Evolutionary conservation across 64 coral and sea anemone species (phyloP), one percentile per base, ranked within the genome.

Genomic region (Catalaphyllia jardinei): DNA sequence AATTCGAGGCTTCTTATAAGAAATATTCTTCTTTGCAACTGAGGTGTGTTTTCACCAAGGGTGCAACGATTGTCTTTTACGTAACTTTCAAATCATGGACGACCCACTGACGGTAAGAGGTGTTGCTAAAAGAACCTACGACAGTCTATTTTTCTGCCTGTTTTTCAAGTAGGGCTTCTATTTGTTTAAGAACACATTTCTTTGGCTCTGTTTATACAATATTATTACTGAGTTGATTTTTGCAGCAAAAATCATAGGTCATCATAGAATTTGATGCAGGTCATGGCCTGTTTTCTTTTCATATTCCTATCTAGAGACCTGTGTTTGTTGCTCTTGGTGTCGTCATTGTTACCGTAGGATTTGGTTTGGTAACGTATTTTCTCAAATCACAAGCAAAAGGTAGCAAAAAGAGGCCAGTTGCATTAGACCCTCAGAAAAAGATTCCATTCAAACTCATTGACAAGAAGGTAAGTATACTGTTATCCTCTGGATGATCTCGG

Each of bases 361-460:
- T 90, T 75, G 87, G 81, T 2, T n/a, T 86, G 57, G 74, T 80
- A n/a, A 75, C 71, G n/a, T 93, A 90, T 28, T 90, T 96, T 52
- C 29, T 80, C 20, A 71, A 60, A 3, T 83, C 15, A 2, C 81
- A 85, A 85, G 81, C 22, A 71, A 80, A 89, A 17, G 81, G 81
- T 28, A 80, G 86, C 24, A 93, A 93, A n/a, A 87, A 90, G 10
- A 72, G 75, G 22, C 82, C 73, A 31, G 69, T 90, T 52, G 94
- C 94, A 14, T 52, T 96, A 33, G 91, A 96, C 60, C 88, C 94
- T 17, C 75, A 96, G 31, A 90, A 90, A 52, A 96, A 96, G 75
- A 93, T 96, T 60, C 91, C 94, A 59, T 96, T 96, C 62, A 73
- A 87, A 71, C 75, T 96, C 24, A 30, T 90, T n/a, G 82, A 93